Evolutionary conservation across 2,113 vertebrate genomes (phyloP).

Genomic region (Nyctibius bracteatus): DNA sequence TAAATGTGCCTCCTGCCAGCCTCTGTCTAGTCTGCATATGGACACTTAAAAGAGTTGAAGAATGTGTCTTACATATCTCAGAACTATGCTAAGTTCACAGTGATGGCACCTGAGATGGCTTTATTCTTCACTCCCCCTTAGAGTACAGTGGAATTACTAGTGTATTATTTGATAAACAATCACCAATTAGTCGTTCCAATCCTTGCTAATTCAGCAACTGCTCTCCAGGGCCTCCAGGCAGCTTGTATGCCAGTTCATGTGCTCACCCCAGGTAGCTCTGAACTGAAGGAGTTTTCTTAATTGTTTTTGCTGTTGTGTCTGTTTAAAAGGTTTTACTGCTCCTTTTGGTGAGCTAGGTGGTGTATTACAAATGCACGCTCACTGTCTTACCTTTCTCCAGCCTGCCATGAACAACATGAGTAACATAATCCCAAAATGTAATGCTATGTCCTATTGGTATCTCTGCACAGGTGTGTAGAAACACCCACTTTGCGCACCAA

Average conservation of each 20-base stretch:
- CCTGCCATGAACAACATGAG: neutral
- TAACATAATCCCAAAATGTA: neutral
- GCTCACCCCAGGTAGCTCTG: conserved; percentile 29
- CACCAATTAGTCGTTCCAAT: conserved; percentile 43
- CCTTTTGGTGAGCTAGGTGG: neutral
- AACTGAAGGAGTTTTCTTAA: conserved; percentile 48
- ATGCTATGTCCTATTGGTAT: fast-evolving
- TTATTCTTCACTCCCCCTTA: neutral
- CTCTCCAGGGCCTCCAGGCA: conserved; percentile 36
- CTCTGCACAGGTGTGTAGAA: neutral
- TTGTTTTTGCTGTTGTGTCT: conserved; percentile 46
- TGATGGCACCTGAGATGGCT: conserved; percentile 27
- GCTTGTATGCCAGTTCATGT: conserved; percentile 17
- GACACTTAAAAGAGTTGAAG: conserved; percentile 27
- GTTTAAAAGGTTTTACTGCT: conserved; percentile 38
- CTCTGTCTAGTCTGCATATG: conserved; percentile 16
- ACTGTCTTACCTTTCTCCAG: neutral
- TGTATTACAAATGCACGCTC: neutral
- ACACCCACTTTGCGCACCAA: neutral
- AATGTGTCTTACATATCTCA: neutral
- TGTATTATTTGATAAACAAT: conserved; percentile 54
- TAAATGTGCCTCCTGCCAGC: conserved; percentile 28
- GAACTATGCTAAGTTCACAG: conserved; percentile 36
- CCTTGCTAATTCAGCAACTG: conserved; percentile 35
- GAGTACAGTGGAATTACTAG: neutral